Evolutionary conservation across 2,797 vertebrate species (phyloP).

Genomic region (Balearica regulorum): DNA sequence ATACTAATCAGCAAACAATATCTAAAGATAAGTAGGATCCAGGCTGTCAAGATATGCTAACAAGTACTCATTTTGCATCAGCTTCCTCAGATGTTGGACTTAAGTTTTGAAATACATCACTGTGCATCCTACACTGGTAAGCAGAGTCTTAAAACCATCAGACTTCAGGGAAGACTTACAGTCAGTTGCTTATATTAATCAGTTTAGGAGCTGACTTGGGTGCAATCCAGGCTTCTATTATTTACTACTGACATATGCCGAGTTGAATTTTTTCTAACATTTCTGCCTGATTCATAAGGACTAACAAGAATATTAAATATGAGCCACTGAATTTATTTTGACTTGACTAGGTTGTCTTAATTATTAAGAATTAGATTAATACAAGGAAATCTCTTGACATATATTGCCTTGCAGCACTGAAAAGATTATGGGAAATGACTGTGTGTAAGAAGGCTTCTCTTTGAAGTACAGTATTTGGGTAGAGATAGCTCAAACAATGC

Average conservation of each 20-base stretch:
- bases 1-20: not conserved
- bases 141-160: not conserved
- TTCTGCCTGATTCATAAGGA: constrained; percentile 40
- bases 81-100: not conserved
- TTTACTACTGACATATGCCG: not conserved
- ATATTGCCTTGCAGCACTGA: constrained; percentile 48
- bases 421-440: constrained; percentile 52
- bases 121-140: not conserved
- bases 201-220: not conserved
- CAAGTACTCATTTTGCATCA: not conserved
- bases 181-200: not conserved
- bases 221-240: constrained; percentile 2
- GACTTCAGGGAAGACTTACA: not conserved
- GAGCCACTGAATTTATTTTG: constrained; percentile 65
- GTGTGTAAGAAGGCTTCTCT: not conserved
- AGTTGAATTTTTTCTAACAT: not conserved
- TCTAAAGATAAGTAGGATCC: not conserved
- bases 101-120: not conserved
- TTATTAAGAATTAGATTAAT: constrained; percentile 70
- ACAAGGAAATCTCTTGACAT: constrained; percentile 62
- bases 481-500: not conserved
- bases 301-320: constrained; percentile 45
- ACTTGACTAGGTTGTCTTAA: constrained; percentile 65
- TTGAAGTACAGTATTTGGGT: not conserved
- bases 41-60: not conserved